Base-by-base conservation (phyloP, 2,113 vertebrate genomes). In the Pardalotus punctatus region DNA sequence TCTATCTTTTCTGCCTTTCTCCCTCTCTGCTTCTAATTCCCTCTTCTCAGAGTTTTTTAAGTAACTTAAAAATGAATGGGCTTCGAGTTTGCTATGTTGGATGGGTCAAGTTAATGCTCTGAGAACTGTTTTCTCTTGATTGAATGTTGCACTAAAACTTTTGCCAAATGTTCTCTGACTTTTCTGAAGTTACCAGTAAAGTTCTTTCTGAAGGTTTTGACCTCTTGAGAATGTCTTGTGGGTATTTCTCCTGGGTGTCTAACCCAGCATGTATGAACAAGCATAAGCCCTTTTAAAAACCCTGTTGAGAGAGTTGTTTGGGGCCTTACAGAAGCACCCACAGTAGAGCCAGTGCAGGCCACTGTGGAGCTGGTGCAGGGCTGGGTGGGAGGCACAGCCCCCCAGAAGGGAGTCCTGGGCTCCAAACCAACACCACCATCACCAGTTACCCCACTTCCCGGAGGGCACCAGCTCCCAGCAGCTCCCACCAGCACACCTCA, bases 1-100 rank as follows among this genome's bases (percentile, higher is more conserved):
- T 33, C 3, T 13, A 16, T 14, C 21, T 60, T 48, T 48, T 47
- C 40, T 27, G 22, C 47, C 48, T 71, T 56, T 47, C 25, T 28
- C 36, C n/a, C 14, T 28, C 60, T 47, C 29, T 13, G 14, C 65
- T 65, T 24, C 23, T 19, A 38, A 64, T 38, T 56, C 10, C 1
- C 0, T n/a, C 42, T 48, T 56, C 50, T 56, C 0, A 0, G 8
- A 73, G 24, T 9, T 29, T 33, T 76, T 73, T 40, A 23, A 16
- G 12, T 20, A n/a, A 57, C 5, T 48, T 84, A 40, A 47, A 53
- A 47, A 15, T 15, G 18, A 65, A 6, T 23, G 12, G 29, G 12
- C 40, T 73, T 73, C 38, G 19, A 38, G 12, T 40, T 73, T 64
- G n/a, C 23, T 24, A 16, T n/a, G 3, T 40, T n/a, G 23, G 23